Conservation (phyloP, 2,888 invertebrate species). For the Glyphotaelius pellucidus region DNA sequence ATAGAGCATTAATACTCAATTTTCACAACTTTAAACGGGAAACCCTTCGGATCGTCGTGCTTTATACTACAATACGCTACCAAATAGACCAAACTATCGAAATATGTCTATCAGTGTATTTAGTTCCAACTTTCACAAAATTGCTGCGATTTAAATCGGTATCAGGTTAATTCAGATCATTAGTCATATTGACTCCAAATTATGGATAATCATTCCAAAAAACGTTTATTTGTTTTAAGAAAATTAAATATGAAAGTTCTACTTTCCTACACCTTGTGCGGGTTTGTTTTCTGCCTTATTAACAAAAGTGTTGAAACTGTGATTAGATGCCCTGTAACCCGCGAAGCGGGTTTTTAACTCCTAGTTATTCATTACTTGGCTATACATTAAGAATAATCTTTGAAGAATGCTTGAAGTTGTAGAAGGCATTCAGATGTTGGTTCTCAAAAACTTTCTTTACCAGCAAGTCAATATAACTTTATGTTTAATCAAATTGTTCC, state of each 20-base stretch:
- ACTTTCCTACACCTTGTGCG: neutral
- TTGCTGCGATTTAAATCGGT: neutral
- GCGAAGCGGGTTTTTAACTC: too few species aligned
- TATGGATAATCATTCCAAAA: neutral
- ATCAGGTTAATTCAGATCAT: neutral
- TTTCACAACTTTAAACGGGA: conserved; percentile 13
- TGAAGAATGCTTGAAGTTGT: too few species aligned
- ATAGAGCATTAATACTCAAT: conserved; percentile 40
- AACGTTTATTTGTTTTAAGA: neutral
- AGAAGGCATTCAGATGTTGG: too few species aligned
- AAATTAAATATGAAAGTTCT: neutral
- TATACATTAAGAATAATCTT: too few species aligned
- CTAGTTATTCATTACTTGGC: too few species aligned
- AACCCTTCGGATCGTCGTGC: neutral
- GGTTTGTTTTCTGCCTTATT: neutral
- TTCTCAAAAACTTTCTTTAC: too few species aligned
- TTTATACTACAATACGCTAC: neutral
- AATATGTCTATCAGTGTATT: conserved; percentile 10
- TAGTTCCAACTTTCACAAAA: neutral
- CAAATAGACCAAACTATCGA: neutral
- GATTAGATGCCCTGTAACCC: neutral
- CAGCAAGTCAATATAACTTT: too few species aligned
- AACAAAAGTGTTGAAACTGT: neutral
- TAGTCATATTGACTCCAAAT: neutral
- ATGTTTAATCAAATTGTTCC: too few species aligned